Percentiles rank a stretch among this genome's conserved stretches.
Evolutionary conservation across 2,797 vertebrate genomes (phyloP).

Genomic region (Sebastes hubbsi): DNA sequence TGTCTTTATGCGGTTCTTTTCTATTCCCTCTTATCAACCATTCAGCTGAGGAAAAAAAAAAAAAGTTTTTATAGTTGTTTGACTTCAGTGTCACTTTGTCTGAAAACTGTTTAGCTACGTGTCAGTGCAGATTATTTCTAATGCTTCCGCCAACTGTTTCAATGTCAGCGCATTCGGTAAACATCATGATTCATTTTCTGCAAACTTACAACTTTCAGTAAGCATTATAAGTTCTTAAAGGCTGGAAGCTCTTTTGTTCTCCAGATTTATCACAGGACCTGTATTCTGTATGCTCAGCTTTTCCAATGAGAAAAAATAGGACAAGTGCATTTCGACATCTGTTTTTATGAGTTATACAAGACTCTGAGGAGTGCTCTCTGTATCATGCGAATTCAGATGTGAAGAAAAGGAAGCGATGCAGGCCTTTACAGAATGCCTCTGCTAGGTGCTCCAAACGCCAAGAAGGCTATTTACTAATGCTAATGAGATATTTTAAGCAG

Average conservation of each 20-base stretch:
- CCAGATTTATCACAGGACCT: constrained; percentile 31
- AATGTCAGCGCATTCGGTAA: constrained; percentile 56
- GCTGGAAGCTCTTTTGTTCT: constrained; percentile 32
- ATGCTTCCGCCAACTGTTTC: constrained; percentile 58
- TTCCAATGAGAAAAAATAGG: constrained; percentile 29
- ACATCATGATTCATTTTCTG: constrained; percentile 44
- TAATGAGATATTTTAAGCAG: constrained; percentile 47
- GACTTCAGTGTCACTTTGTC: constrained; percentile 68
- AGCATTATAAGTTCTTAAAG: constrained; percentile 26
- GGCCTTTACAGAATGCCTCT: background rate
- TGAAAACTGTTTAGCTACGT: constrained; percentile 56
- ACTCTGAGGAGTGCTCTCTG: constrained; percentile 1
- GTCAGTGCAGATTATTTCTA: constrained; percentile 62
- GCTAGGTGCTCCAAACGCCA: background rate
- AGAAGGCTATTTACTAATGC: constrained; percentile 35
- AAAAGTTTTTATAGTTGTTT: constrained; percentile 20
- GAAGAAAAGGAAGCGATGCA: background rate
- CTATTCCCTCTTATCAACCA: constrained; percentile 31
- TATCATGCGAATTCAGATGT: background rate
- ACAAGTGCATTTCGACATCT: constrained; percentile 34
- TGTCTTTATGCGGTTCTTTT: constrained; percentile 14
- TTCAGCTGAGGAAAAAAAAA: constrained; percentile 13
- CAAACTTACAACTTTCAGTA: constrained; percentile 37
- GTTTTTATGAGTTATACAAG: constrained; percentile 23
- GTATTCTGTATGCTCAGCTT: background rate